A percentile compares a stretch with the other conserved stretches of the same genome.
phyloP scores from a whole-genome alignment of 1,140 invertebrate species.

The Aphelinus atriplicis region DNA sequence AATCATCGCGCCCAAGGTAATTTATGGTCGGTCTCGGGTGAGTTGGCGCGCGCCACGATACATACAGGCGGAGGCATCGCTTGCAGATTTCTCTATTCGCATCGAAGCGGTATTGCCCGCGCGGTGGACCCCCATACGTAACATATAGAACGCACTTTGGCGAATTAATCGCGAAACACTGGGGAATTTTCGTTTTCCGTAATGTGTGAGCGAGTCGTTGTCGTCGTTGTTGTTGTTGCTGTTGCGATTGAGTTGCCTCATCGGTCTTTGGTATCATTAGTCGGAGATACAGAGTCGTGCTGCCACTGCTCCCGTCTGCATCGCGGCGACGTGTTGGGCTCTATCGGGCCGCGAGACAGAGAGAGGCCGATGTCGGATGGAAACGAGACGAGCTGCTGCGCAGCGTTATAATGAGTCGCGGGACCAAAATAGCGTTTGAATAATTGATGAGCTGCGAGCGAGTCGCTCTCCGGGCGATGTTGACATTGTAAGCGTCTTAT shows the following conservation, averaged over 20 bases:
- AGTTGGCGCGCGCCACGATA: background rate
- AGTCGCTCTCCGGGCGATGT: too few species aligned
- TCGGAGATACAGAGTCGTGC: background rate
- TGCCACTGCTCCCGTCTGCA: background rate
- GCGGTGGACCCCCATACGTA: too few species aligned
- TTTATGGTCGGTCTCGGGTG: background rate
- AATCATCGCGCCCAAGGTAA: background rate
- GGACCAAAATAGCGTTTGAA: constrained; percentile 1
- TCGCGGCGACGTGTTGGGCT: too few species aligned
- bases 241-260: background rate
- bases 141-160: too few species aligned
- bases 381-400: background rate
- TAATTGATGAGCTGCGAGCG: background rate
- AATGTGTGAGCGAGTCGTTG: too few species aligned
- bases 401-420: background rate
- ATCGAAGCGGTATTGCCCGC: background rate
- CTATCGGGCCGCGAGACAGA: too few species aligned
- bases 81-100: constrained; percentile 4
- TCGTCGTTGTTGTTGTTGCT: too few species aligned
- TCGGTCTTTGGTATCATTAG: background rate
- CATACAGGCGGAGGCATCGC: background rate
- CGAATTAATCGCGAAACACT: too few species aligned
- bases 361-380: too few species aligned
- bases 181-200: too few species aligned
- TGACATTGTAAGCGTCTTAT: too few species aligned